A percentile compares a stretch with the other conserved stretches of the same genome.
phyloP scores from a whole-genome alignment of 2,113 vertebrate species.

The Cephalopterus ornatus region DNA sequence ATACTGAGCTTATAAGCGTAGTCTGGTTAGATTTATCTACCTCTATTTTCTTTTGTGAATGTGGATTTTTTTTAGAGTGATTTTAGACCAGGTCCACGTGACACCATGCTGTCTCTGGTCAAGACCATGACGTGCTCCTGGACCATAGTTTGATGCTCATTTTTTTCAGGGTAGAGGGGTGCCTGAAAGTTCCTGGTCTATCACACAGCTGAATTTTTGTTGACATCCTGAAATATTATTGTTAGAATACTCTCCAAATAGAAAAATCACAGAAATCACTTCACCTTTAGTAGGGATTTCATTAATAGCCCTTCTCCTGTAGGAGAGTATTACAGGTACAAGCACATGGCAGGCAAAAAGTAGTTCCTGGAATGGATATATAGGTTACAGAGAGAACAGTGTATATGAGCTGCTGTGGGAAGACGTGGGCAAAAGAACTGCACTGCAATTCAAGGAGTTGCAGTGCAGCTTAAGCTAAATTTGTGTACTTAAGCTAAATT shows the following conservation, averaged over 20 bases:
- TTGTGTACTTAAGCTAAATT: background rate
- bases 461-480: too few species aligned
- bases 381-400: rapidly evolving
- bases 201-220: background rate
- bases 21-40: background rate
- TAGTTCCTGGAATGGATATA: background rate
- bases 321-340: background rate
- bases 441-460: background rate
- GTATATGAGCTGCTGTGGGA: background rate
- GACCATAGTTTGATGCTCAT: background rate
- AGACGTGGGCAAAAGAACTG: background rate
- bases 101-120: background rate
- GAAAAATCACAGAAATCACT: background rate
- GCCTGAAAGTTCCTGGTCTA: background rate
- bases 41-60: background rate
- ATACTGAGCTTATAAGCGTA: background rate
- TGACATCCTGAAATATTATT: background rate
- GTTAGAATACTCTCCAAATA: background rate
- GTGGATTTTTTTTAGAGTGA: background rate
- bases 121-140: background rate
- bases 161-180: background rate
- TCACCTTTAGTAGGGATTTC: background rate
- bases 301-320: background rate
- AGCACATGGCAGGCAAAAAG: background rate
- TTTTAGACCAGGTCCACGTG: background rate